phyloP scores from a whole-genome alignment of 2,888 invertebrate genomes.

The Temnothorax ravouxi region DNA sequence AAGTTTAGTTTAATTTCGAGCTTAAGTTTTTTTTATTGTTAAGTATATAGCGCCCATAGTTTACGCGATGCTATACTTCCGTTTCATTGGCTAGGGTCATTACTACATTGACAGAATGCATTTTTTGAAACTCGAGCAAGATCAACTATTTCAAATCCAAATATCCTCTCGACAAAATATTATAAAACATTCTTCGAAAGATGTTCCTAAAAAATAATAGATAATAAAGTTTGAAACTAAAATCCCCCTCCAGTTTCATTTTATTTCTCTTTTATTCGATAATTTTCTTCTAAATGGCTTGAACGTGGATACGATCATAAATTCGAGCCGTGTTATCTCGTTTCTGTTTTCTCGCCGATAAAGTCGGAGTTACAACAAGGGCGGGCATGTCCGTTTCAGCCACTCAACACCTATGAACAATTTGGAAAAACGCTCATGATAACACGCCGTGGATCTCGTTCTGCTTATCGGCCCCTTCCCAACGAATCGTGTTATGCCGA shows the following conservation, averaged over 20 bases:
- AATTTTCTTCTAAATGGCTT: not conserved
- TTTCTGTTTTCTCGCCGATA: not conserved
- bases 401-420: not conserved
- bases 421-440: constrained; percentile 29
- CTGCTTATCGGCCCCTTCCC: not conserved
- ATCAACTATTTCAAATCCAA: too few relatives aligned
- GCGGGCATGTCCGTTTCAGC: not conserved
- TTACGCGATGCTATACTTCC: constrained; percentile 92
- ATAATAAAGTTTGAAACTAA: not conserved
- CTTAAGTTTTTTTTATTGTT: too few relatives aligned
- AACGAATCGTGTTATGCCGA: constrained; percentile 75
- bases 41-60: too few relatives aligned
- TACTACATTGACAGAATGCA: too few relatives aligned
- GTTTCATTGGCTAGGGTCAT: constrained; percentile 92
- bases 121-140: too few relatives aligned
- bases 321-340: not conserved
- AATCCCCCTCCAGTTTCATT: not conserved
- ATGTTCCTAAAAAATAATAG: too few relatives aligned
- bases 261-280: too few relatives aligned
- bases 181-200: too few relatives aligned
- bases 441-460: not conserved
- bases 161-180: too few relatives aligned
- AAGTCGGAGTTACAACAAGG: constrained; percentile 7
- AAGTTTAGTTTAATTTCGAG: too few relatives aligned
- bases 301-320: not conserved